Conservation (phyloP, 2,888 invertebrate species). For the Meganola albula region DNA sequence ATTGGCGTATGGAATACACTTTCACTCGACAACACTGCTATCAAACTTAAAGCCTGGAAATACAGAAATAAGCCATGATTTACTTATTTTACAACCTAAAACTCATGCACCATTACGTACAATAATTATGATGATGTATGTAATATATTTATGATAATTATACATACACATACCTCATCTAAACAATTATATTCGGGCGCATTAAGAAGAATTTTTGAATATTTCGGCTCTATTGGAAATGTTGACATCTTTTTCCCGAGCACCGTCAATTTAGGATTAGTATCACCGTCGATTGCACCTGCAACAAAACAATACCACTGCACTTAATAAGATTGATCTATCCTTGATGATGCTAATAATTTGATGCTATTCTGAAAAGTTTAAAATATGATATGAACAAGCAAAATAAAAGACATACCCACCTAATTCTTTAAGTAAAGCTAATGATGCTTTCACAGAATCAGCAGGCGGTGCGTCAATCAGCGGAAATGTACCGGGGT, state of each 20-base stretch:
- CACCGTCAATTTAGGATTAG: conserved; percentile 82
- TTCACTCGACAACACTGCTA: conserved; percentile 93
- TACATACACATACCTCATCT: conserved; percentile 76
- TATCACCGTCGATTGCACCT: conserved; percentile 81
- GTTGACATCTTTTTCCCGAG: conserved; percentile 91
- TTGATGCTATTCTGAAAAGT: no score
- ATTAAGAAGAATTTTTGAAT: conserved; percentile 87
- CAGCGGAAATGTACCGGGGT: conserved; percentile 90
- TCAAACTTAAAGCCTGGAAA: conserved; percentile 85
- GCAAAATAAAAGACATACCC: conserved; percentile 10
- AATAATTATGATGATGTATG: no score
- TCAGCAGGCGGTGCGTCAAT: conserved; percentile 91
- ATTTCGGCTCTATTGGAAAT: conserved; percentile 95
- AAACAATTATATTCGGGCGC: conserved; percentile 87
- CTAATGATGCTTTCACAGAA: conserved; percentile 80
- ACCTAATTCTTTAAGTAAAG: conserved; percentile 81
- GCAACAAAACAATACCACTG: no score
- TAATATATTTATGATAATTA: no score
- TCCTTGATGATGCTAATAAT: no score
- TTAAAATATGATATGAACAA: no score
- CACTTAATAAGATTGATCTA: no score
- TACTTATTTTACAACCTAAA: no score
- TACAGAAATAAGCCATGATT: no score
- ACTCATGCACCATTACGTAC: no score
- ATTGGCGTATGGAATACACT: conserved; percentile 87